Percentiles rank a stretch among this genome's conserved stretches.
Evolutionary conservation across 2,888 invertebrate genomes (phyloP).

Genomic region (Augiades crinisus): DNA sequence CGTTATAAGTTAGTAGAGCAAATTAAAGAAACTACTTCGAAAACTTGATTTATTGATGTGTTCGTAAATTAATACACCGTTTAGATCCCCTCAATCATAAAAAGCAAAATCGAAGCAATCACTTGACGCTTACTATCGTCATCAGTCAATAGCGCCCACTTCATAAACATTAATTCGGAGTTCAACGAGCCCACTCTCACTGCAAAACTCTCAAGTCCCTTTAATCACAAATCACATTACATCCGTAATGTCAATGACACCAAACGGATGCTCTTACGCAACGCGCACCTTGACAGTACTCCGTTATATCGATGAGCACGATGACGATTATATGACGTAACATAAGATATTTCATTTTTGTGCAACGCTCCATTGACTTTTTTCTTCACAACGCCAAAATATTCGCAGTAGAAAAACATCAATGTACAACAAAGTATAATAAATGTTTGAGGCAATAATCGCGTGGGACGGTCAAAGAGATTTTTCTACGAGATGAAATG

Average conservation of each 20-base stretch:
- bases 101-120: constrained; percentile 11
- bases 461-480: constrained; percentile 44
- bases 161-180: constrained; percentile 29
- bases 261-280: constrained; percentile 68
- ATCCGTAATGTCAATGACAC: constrained; percentile 76
- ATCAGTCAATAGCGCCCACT: constrained; percentile 25
- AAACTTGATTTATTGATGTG: too few species aligned
- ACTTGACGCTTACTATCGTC: constrained; percentile 10
- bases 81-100: constrained; percentile 10
- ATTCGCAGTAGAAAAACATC: constrained; percentile 12
- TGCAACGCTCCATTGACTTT: background rate
- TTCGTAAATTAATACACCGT: too few species aligned
- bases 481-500: constrained; percentile 65
- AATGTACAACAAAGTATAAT: constrained; percentile 33
- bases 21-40: too few species aligned
- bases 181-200: constrained; percentile 40
- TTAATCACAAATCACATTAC: constrained; percentile 50
- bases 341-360: constrained; percentile 4
- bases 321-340: constrained; percentile 47
- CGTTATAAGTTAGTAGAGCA: too few species aligned
- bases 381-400: background rate
- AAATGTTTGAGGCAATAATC: constrained; percentile 34
- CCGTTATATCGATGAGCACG: constrained; percentile 48
- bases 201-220: constrained; percentile 49
- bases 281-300: constrained; percentile 68